Conservation (phyloP, 2,113 vertebrate species). For the Phaethornis superciliosus region DNA sequence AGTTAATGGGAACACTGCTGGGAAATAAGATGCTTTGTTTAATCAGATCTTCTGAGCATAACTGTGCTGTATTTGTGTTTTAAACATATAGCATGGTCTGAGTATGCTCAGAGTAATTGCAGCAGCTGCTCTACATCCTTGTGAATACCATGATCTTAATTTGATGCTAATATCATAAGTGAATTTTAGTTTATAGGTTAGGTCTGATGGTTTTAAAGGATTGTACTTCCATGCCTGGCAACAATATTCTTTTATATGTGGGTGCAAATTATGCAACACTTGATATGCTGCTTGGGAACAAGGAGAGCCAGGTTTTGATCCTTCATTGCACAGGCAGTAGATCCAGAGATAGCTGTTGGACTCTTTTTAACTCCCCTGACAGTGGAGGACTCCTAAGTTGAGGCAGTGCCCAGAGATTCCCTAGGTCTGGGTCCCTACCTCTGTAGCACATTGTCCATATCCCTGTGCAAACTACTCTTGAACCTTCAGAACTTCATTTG, state of each 20-base stretch:
- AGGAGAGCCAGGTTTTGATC: neutral
- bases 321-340: neutral
- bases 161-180: neutral
- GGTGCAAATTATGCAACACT: conserved; percentile 15
- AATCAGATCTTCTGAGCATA: neutral
- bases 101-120: neutral
- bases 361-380: neutral
- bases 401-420: neutral
- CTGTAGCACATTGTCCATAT: rapidly evolving
- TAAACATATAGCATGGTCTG: neutral
- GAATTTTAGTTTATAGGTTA: conserved; percentile 24
- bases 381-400: neutral
- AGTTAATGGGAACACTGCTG: neutral
- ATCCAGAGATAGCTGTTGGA: rapidly evolving
- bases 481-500: neutral
- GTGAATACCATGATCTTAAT: neutral
- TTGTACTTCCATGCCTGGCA: neutral
- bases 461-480: neutral
- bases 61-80: neutral
- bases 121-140: neutral
- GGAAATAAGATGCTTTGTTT: neutral
- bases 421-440: neutral
- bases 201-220: conserved; percentile 42
- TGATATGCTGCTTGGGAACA: neutral
- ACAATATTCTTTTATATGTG: neutral